Base-by-base conservation (phyloP, 2,797 vertebrate species). In the Pterois miles region DNA sequence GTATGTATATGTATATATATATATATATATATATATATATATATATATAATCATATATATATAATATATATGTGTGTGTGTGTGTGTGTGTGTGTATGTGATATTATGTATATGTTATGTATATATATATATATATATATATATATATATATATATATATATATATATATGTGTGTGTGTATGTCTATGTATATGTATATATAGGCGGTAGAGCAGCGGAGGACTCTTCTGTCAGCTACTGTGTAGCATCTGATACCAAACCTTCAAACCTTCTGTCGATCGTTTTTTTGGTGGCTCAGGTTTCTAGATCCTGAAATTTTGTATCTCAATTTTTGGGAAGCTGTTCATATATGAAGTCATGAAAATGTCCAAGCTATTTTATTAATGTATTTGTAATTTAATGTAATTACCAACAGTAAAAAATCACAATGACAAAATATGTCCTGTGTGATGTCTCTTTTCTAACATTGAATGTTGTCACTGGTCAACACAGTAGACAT, bases 351-450 rank as follows among this genome's bases (percentile, higher is more conserved):
- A 78, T 87, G 3, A 87, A 82, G 85, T 93, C 83, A 92, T 90
- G 87, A 92, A 95, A 94, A 95, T 72, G 87, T 93, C 88, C 93
- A 86, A 94, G 93, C 87, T 94, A 94, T 98, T 98, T 98, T 98
- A 93, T 95, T 96, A 93, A 81, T 96, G 94, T 97, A 97, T 95
- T 96, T 96, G 96, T 16, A 93, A 92, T 98, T 98, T 98, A 97
- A n/a, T n/a, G n/a, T 98, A 97, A 96, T 84, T 78, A 93, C 74
- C 70, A 87, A 93, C 85, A 96, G 92, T 20, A 60, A 96, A 91
- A 86, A 58, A 29, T 43, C 8, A 68, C 70, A 43, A 84, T 80
- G 68, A 63, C 46, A 38, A 58, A 79, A 65, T n/a, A 25, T 57
- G 13, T 38, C 14, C 22, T 46, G 66, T 78, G 65, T 86, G 38